phyloP scores from a whole-genome alignment of 2,113 vertebrate genomes.

The Scartelaos histophorus region DNA sequence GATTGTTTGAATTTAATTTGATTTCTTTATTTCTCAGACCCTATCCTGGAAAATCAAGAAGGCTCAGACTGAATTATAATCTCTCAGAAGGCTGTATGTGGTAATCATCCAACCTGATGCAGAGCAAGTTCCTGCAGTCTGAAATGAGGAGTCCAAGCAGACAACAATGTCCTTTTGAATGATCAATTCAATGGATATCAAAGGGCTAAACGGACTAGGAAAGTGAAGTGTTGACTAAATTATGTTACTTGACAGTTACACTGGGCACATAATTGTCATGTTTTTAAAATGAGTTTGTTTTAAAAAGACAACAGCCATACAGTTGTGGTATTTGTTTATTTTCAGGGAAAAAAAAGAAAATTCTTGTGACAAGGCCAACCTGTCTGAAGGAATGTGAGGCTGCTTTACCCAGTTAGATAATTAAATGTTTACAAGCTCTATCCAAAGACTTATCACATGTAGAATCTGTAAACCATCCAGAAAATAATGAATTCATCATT shows the following conservation, averaged over 20 bases:
- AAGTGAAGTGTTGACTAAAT: background rate
- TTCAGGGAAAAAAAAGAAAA: slow-evolving; percentile 45
- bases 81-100: no score
- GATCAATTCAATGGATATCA: background rate
- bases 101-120: background rate
- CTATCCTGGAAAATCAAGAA: slow-evolving; percentile 90
- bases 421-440: background rate
- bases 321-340: slow-evolving; percentile 26
- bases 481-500: background rate
- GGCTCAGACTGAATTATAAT: slow-evolving; percentile 75
- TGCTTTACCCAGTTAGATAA: background rate
- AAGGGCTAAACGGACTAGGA: background rate
- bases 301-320: background rate
- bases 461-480: slow-evolving; percentile 2
- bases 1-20: background rate
- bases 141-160: background rate
- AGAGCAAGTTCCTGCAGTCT: background rate
- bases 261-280: background rate
- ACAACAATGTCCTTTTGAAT: background rate
- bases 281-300: background rate
- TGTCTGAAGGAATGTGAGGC: background rate
- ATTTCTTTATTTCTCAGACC: slow-evolving; percentile 77
- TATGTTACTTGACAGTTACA: background rate
- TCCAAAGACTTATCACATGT: background rate
- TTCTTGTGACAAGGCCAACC: slow-evolving; percentile 31